These are phyloP conservation scores for Felis catus DNA, from an alignment of 2,113 vertebrate genomes.

Conservation along the genomic window DNA sequence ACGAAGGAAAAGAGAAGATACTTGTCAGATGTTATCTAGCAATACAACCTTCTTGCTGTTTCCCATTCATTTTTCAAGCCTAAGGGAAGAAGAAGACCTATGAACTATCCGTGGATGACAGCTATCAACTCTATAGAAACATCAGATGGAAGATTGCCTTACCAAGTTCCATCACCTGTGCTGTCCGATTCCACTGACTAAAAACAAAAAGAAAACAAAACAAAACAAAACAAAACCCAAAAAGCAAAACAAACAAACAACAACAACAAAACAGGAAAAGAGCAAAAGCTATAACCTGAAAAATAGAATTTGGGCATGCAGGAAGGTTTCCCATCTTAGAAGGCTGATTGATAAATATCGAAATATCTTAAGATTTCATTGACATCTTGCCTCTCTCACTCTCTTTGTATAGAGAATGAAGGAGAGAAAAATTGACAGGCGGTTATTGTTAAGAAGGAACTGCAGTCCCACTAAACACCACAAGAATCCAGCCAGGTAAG, in stretches of 20 bases:
- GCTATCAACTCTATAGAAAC: not conserved
- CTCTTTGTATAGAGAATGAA: not conserved
- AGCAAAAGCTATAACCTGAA: not conserved
- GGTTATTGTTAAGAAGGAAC: not conserved
- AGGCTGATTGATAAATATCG: not conserved
- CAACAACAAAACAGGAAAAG: not conserved
- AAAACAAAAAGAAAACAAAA: not conserved
- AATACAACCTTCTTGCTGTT: not conserved
- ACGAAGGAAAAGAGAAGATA: not conserved
- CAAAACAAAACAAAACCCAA: no score
- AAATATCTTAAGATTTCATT: not conserved
- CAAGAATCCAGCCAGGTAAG: not conserved
- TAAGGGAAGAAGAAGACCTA: not conserved
- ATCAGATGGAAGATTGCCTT: not conserved
- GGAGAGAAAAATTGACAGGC: not conserved
- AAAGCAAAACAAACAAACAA: no score
- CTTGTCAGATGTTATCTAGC: not conserved
- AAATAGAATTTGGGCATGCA: not conserved
- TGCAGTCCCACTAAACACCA: not conserved
- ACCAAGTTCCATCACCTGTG: not conserved
- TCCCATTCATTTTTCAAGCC: not conserved
- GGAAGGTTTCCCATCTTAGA: not conserved
- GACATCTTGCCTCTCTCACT: not conserved
- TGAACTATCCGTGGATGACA: not conserved
- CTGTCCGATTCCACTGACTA: not conserved